Base-by-base conservation (phyloP, 2,888 invertebrate genomes). In the Charanyca ferruginea region DNA sequence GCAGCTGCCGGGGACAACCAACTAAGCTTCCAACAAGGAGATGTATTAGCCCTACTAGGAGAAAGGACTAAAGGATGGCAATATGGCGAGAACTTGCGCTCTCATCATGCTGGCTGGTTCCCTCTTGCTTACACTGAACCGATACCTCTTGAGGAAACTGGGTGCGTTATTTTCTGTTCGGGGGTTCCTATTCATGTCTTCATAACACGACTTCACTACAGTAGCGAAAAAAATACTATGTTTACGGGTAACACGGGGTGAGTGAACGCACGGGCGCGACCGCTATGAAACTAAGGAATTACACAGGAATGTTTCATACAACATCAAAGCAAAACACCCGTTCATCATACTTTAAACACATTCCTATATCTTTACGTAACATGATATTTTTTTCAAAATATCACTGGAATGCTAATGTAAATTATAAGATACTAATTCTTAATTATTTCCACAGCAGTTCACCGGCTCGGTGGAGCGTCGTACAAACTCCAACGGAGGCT, bases 11-110 rank as follows among this genome's bases (percentile, higher is more conserved):
- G 98, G 7, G 99, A 98, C 88, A 98, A 98, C 93, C 99, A 99
- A 92, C 96, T 99, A 70, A 98, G 98, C 88, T 99, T 99, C 94
- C 97, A 98, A 74, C 98, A 98, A 93, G 98, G 98, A 73, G 99
- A 99, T 91, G 96, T 98, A 68, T 97, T 99, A 63, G 97, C 98
- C 8, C 93, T 99, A 76, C 97, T 98, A 83, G 99, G 99, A 23
- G 98, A 98, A 85, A 96, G 98, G 81, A 98, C 98, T 80, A 99
- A 99, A 90, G 99, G 99, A 25, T 99, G 99, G 99, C 99, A 99
- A 93, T 99, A 98, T 86, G 99, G 99, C n/a, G 98, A 99, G 91
- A 99, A 99, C 92, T 92, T 98, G 80, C 96, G 98, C 63, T 98
- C 98, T n/a, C 98, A 98, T 89, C 97, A 97, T 88, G 97, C 98